phyloP scores from a whole-genome alignment of 2,888 invertebrate genomes.

The Trichacis sp. region DNA sequence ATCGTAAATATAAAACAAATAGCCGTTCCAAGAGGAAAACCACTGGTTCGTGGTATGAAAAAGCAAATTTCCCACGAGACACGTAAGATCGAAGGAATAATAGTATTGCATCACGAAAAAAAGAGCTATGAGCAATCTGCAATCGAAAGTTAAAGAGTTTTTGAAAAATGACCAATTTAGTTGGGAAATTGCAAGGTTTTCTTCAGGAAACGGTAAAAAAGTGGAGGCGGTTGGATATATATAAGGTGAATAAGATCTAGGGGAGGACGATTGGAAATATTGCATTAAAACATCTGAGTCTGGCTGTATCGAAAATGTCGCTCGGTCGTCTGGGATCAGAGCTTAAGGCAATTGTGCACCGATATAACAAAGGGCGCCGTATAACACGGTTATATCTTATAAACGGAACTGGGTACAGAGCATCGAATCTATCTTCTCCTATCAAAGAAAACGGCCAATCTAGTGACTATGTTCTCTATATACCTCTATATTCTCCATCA shows the following conservation, averaged over 20 bases:
- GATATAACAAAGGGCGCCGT: slow-evolving; percentile 62
- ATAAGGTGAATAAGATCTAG: neutral
- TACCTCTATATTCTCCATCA: slow-evolving; percentile 53
- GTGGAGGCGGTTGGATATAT: too few species aligned
- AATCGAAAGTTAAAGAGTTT: too few species aligned
- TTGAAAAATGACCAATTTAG: too few species aligned
- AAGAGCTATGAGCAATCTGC: too few species aligned
- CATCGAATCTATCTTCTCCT: slow-evolving; percentile 54
- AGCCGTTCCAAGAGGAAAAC: too few species aligned
- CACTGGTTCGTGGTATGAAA: too few species aligned
- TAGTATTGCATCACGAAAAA: too few species aligned
- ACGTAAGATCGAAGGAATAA: too few species aligned
- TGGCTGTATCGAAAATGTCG: slow-evolving; percentile 18
- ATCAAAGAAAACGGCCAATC: slow-evolving; percentile 46
- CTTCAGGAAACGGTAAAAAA: too few species aligned
- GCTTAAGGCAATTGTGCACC: slow-evolving; percentile 60
- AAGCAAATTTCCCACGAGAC: too few species aligned
- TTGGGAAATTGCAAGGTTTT: too few species aligned
- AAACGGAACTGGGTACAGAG: slow-evolving; percentile 60
- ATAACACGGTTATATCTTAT: slow-evolving; percentile 59
- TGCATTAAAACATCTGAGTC: neutral
- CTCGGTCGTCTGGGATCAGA: slow-evolving; percentile 50
- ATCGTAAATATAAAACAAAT: too few species aligned
- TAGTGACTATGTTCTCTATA: slow-evolving; percentile 21
- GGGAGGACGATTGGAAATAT: slow-evolving; percentile 8